Base-by-base conservation (phyloP, 37 sponge, comb jelly and placozoan species). In the Cliona cf. orientalis region DNA sequence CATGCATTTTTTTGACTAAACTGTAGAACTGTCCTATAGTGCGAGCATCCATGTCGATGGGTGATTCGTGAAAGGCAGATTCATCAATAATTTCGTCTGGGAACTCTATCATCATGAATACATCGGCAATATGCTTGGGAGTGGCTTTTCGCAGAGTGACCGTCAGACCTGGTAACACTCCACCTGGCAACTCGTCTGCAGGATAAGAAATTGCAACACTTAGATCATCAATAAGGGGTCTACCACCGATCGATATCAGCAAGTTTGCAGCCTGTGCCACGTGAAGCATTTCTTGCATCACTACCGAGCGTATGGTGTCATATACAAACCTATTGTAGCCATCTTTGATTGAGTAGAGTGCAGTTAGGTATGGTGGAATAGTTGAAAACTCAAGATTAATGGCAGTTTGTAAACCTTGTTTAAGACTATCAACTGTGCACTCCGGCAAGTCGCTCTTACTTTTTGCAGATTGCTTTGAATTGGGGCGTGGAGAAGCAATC, bases 21-120 rank as follows among this genome's bases (percentile, higher is more conserved):
- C 23, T 40, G 32, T 90, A 90, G n/a, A 90, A 90, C 23, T 72
- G 28, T 63, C 91, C 91, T 45, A 90, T 90, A 7, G 86, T 90
- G 64, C 6, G 28, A 25, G 26, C 63, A 49, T 78, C 17, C 29
- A 26, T 11, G 39, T 60, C 38, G 7, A 69, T 40, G 17, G 55
- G 11, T 49, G 11, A 11, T 11, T 49, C 55, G 55, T 49, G 55
- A 17, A 49, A 49, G 17, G 55, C 14, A 19, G 14, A 11, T 17
- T 76, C 77, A 33, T 69, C 38, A 32, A 60, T 66, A 6, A 45
- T 33, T 9, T 68, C 11, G 62, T 75, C 46, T 2, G 86, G 86
- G 0, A 60, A 25, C 39, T 85, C 86, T 26, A 78, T 21, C 6
- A 26, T 49, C 86, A 85, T 71, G 39, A 77, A 77, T 3, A 78